Conservation (phyloP, 2,888 invertebrate species). For the Nymphalis polychloros region DNA sequence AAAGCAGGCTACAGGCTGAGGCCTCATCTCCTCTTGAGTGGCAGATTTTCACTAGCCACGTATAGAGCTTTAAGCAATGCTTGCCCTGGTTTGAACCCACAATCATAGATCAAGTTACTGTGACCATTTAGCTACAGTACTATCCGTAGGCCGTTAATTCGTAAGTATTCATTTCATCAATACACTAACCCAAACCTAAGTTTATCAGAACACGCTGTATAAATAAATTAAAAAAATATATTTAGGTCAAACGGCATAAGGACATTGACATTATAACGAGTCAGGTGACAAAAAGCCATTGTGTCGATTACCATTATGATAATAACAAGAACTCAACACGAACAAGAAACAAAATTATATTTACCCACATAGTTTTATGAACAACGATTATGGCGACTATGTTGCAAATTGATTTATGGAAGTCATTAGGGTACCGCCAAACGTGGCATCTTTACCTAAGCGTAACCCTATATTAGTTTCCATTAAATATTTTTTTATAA, state of each 20-base stretch:
- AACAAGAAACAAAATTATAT: constrained; percentile 11
- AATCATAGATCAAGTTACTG: too few relatives aligned
- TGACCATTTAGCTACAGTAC: too few relatives aligned
- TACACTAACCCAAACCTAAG: neutral
- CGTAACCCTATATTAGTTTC: too few relatives aligned
- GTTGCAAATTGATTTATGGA: constrained; percentile 18
- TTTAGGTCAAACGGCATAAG: constrained; percentile 57
- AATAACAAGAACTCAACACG: constrained; percentile 14
- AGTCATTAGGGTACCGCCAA: constrained; percentile 5
- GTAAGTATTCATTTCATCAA: neutral
- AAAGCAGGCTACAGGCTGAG: too few relatives aligned
- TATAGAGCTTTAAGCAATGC: too few relatives aligned
- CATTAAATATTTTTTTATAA: too few relatives aligned
- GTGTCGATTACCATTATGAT: constrained; percentile 13
- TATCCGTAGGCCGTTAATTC: too few relatives aligned
- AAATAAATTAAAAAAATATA: constrained; percentile 35
- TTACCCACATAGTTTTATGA: constrained; percentile 6
- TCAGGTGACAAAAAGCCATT: constrained; percentile 54
- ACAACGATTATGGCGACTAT: constrained; percentile 2
- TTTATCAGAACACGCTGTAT: neutral
- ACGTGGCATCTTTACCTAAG: too few relatives aligned
- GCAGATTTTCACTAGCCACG: too few relatives aligned
- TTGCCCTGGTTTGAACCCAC: too few relatives aligned
- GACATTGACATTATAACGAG: constrained; percentile 48
- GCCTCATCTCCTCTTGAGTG: too few relatives aligned